phyloP scores from a whole-genome alignment of 2,797 vertebrate genomes.

The Leontocebus nigricollis region DNA sequence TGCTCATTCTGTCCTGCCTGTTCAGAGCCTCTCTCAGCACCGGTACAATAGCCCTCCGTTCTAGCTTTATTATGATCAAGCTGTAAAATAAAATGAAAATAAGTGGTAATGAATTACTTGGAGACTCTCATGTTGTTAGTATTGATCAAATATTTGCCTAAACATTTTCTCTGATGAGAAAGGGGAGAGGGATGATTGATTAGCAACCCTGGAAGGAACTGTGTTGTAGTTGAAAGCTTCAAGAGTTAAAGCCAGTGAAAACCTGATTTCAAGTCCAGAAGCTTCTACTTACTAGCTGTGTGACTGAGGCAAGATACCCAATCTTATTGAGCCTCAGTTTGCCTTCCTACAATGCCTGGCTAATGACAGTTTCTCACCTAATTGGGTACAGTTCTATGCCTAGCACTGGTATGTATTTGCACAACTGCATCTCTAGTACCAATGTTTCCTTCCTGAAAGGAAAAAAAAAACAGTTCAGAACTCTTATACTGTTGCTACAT shows the following conservation, averaged over 20 bases:
- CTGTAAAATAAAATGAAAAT: conserved; percentile 12
- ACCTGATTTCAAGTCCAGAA: neutral
- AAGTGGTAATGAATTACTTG: neutral
- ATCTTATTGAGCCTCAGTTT: neutral
- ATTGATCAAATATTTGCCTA: neutral
- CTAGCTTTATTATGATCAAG: neutral
- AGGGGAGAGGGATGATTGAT: neutral
- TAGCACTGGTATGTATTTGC: neutral
- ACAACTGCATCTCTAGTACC: neutral
- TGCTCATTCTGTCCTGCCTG: neutral
- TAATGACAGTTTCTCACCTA: neutral
- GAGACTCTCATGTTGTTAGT: neutral
- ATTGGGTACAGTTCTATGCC: neutral
- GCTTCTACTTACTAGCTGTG: neutral
- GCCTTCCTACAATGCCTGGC: neutral
- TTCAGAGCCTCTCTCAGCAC: neutral
- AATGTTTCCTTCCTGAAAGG: neutral
- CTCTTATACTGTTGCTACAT: neutral
- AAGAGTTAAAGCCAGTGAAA: neutral
- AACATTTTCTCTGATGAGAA: neutral
- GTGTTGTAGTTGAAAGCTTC: neutral
- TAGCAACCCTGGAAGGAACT: neutral
- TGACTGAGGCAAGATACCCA: neutral
- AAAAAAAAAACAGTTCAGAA: neutral
- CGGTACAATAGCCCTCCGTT: neutral